phyloP scores from a whole-genome alignment of 2,888 invertebrate genomes.

The Baccha elongata region DNA sequence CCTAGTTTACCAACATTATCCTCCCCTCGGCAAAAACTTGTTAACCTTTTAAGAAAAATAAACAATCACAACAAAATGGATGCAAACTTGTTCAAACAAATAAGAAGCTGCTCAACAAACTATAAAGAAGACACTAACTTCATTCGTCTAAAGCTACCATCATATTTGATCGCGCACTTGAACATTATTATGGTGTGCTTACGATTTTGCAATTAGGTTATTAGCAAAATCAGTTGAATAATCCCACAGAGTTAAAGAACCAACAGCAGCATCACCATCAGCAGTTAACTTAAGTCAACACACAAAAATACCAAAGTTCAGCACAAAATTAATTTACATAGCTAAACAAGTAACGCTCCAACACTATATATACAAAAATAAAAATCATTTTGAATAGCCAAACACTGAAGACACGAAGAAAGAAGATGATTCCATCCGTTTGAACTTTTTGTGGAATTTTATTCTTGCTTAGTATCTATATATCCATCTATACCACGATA shows the following conservation, averaged over 20 bases:
- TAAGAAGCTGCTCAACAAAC: constrained; percentile 32
- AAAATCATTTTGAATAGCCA: constrained; percentile 12
- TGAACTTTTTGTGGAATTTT: constrained; percentile 23
- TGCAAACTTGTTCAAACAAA: constrained; percentile 44
- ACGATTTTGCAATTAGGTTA: constrained; percentile 63
- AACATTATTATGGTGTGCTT: constrained; percentile 38
- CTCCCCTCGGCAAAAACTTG: constrained; percentile 53
- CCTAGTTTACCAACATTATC: constrained; percentile 18
- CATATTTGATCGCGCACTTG: constrained; percentile 21
- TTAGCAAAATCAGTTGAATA: constrained; percentile 32
- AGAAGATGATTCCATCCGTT: constrained; percentile 9
- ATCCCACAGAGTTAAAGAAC: constrained; percentile 1
- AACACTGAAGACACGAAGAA: constrained; percentile 2
- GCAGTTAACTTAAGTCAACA: constrained; percentile 19
- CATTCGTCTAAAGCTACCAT: constrained; percentile 1
- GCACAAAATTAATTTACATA: constrained; percentile 55
- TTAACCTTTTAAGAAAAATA: constrained; percentile 67
- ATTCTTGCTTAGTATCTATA: too few relatives aligned
- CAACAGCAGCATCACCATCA: too few relatives aligned
- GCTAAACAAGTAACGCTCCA: constrained; percentile 37
- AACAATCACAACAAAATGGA: constrained; percentile 34
- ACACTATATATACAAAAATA: constrained; percentile 7
- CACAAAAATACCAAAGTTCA: constrained; percentile 66
- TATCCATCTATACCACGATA: neutral
- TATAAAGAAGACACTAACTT: constrained; percentile 49